A percentile compares a stretch with the other conserved stretches of the same genome.
Evolutionary conservation across 2,888 invertebrate species (phyloP).

Genomic region (Odontocolon sp.): DNA sequence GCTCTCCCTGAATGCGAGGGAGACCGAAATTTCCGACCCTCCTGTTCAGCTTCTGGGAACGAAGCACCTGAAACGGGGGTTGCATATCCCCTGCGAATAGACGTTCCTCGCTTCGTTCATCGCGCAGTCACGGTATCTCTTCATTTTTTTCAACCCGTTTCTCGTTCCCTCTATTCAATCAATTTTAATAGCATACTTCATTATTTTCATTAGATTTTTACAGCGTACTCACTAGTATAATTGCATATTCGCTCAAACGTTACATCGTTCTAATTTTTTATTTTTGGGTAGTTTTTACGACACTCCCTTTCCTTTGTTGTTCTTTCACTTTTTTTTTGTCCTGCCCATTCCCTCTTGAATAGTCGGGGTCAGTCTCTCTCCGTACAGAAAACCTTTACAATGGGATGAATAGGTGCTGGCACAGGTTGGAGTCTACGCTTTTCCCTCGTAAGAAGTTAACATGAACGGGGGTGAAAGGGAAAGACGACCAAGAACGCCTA

Average conservation of each 20-base stretch:
- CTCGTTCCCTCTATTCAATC: constrained; percentile 35
- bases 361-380: constrained; percentile 47
- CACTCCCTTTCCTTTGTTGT: not conserved
- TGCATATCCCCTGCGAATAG: constrained; percentile 8
- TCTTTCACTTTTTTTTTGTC: not conserved
- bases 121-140: constrained; percentile 38
- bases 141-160: constrained; percentile 33
- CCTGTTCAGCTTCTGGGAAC: constrained; percentile 46
- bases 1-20: constrained; percentile 57
- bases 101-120: constrained; percentile 23
- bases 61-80: constrained; percentile 53
- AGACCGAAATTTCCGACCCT: constrained; percentile 30
- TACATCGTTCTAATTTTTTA: not conserved
- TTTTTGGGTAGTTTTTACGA: not conserved
- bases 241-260: not conserved
- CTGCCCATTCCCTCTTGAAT: constrained; percentile 51
- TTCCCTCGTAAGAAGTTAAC: constrained; percentile 34
- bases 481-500: constrained; percentile 44
- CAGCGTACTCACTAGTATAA: not conserved
- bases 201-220: constrained; percentile 39
- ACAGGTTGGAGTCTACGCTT: no score
- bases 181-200: constrained; percentile 52
- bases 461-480: constrained; percentile 14
- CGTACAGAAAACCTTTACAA: constrained; percentile 42
- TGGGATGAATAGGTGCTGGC: constrained; percentile 53